Evolutionary conservation across 2,888 invertebrate genomes (phyloP), one percentile per base, ranked within the genome.

Genomic region (Incurvaria masculella): DNA sequence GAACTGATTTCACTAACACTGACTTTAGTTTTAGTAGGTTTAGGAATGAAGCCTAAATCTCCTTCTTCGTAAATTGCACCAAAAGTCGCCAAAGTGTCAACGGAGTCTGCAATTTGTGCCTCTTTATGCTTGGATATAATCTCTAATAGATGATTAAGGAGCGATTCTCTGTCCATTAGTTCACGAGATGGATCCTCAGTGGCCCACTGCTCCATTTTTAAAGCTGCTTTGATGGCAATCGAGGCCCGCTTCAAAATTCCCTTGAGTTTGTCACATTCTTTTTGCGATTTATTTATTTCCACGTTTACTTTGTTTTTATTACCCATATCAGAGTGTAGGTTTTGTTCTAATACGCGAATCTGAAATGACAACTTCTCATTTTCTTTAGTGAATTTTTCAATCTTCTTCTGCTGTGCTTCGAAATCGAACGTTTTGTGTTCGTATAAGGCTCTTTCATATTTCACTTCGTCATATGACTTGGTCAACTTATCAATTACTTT

Each of bases 1-100:
- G n/a, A 6, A 50, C n/a, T 2, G 62, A 59, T 4, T 51, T 8
- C 11, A 33, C 11, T 14, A 33, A 51, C 20, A 4, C 54, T 44
- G 1, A 66, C 57, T 51, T 64, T 70, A 48, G 67, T 73, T 16
- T 53, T 42, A 19, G 51, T 40, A 17, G 63, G 56, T 57, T 82
- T 83, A 0, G 85, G 86, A 52, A 86, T 69, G 54, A 87, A 85
- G 8, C 87, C 87, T 50, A 87, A 78, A 61, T 85, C 85, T 11
- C 87, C 87, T 53, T 81, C 80, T 44, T 76, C 69, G 55, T 88
- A 87, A 19, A 84, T 68, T 38, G 76, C 78, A 2, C 68, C 72
- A 21, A 81, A 59, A 1, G 83, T 82, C 21, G 75, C 74, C 38
- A 75, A 59, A 42, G 82, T 75, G 20, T 69, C 69, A 49, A 64